Evolutionary conservation across 2,888 invertebrate genomes (phyloP), one percentile per base, ranked within the genome.

Genomic region (Actias luna): DNA sequence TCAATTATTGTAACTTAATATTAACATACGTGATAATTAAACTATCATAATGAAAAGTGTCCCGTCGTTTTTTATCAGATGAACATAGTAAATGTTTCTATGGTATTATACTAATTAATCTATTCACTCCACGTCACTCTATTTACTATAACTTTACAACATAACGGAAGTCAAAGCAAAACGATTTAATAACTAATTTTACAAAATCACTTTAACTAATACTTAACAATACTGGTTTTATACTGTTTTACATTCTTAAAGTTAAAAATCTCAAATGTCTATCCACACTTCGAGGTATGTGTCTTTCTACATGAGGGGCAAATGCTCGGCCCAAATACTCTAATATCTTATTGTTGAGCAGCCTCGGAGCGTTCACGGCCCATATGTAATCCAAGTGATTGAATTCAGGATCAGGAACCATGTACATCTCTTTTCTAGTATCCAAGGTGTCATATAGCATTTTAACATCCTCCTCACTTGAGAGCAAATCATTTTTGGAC

Each of bases 371-470:
- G 69, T 96, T 93, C 25, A 88, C 89, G 0, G 94, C 95, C 93
- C 94, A 95, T 10, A 96, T 76, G 76, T 95, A 96, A 79, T 96
- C 96, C 36, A 96, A 83, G 76, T 96, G 96, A 78, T 95, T 96
- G 75, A 96, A 96, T 31, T 94, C 88, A 0, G 93, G 84, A 64
- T 93, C 91, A 0, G 94, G 92, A 0, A 96, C 93, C 70, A 93
- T 83, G 70, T 93, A 94, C 72, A 92, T 80, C 7, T 93, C 94
- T 5, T 94, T 85, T 2, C 87, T 83, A 0, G 58, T 81, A 0
- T 93, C 89, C 39, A 96, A 72, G 59, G 83, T 83, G 0, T 84
- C 78, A 46, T 89, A 89, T 25, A 96, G 79, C 58, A 78, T 82
- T 61, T 80, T 72, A 0, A 95, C 94, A 74, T 96, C 95, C 87